Percentiles rank a stretch among this genome's conserved stretches.
phyloP scores from a whole-genome alignment of 2,797 vertebrate genomes.

The Hybognathus amarus region DNA sequence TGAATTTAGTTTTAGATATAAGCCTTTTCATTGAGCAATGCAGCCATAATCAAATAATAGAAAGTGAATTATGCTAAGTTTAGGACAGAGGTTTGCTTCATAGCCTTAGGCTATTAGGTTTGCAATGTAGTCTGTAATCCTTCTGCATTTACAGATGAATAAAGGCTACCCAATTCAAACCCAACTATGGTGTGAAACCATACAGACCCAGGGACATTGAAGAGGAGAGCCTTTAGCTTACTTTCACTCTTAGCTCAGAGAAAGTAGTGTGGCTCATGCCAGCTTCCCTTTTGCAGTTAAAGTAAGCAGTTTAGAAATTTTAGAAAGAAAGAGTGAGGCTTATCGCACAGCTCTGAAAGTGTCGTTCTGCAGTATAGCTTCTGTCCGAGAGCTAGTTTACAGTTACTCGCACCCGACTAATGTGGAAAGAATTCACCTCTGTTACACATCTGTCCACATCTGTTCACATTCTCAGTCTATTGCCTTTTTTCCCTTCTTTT shows the following conservation, averaged over 20 bases:
- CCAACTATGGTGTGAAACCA: neutral
- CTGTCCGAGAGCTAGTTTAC: constrained; percentile 26
- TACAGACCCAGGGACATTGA: neutral
- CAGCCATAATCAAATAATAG: neutral
- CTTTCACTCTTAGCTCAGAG: neutral
- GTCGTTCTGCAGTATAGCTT: constrained; percentile 21
- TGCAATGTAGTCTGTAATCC: neutral
- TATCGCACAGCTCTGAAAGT: constrained; percentile 37
- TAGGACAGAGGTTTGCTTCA: neutral
- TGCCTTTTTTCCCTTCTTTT: neutral
- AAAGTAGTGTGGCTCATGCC: neutral
- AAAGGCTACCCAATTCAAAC: neutral
- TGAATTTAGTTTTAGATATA: neutral
- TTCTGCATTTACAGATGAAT: neutral
- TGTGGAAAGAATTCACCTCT: constrained; percentile 66
- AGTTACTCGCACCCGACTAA: constrained; percentile 58
- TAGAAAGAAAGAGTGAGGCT: constrained; percentile 5
- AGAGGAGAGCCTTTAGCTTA: neutral
- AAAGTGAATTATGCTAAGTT: neutral
- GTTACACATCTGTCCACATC: constrained; percentile 19
- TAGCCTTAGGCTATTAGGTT: neutral
- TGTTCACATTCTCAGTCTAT: neutral
- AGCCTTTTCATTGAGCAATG: neutral
- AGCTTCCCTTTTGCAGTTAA: constrained; percentile 11
- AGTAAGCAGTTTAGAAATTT: neutral